These are phyloP conservation scores for Sternarchorhynchus goeldii DNA, from an alignment of 2,797 vertebrate species.

Conservation along the genomic window DNA sequence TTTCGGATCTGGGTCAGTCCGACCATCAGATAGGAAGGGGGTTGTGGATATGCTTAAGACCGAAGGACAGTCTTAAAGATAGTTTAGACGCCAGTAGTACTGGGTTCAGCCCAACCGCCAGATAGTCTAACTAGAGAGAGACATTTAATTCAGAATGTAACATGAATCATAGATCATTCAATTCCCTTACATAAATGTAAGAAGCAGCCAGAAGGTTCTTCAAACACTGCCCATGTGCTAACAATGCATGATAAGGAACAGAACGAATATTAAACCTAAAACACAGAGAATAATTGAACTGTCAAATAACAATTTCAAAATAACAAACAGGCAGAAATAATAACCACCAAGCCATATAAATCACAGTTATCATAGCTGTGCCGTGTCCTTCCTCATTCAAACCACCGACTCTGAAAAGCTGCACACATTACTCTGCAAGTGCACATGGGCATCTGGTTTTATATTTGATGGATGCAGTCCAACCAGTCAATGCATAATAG, in stretches of 20 bases:
- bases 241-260: not conserved
- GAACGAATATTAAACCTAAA: not conserved
- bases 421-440: conserved; percentile 35
- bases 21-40: no score
- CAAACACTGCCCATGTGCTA: conserved; percentile 5
- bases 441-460: conserved; percentile 32
- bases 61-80: no score
- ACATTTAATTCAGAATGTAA: no score
- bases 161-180: no score
- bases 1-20: no score
- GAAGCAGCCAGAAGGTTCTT: not conserved
- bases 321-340: conserved; percentile 2
- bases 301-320: not conserved
- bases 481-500: conserved; percentile 43
- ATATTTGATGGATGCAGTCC: conserved; percentile 39
- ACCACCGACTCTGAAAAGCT: not conserved
- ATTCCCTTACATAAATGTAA: no score
- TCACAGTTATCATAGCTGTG: not conserved
- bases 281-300: not conserved
- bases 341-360: not conserved
- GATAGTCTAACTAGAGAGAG: no score
- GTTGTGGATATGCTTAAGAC: no score
- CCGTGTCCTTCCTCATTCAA: not conserved
- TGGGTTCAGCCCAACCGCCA: no score
- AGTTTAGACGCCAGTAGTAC: no score